Conservation (phyloP, 2,888 invertebrate species). For the Isotomurus palustris region DNA sequence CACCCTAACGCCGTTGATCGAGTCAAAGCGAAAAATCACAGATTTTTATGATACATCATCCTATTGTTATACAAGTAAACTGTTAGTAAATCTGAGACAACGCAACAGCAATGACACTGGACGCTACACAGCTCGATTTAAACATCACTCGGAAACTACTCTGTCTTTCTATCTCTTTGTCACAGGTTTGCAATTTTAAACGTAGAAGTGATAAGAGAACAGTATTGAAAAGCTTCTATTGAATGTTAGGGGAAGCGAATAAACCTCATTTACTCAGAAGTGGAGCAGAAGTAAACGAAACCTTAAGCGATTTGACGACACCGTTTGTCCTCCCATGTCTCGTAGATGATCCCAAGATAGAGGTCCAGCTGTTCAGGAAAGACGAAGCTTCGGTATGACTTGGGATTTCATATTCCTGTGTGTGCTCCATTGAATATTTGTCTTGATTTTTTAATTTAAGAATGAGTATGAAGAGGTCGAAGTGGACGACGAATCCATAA, state of each 20-base stretch:
- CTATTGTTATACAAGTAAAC: slow-evolving; percentile 29
- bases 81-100: slow-evolving; percentile 30
- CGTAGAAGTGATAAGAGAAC: no score
- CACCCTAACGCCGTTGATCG: slow-evolving; percentile 29
- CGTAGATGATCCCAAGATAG: slow-evolving; percentile 21
- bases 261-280: slow-evolving; percentile 16
- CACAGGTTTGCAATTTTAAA: slow-evolving; percentile 27
- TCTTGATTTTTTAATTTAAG: no score
- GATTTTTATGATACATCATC: slow-evolving; percentile 31
- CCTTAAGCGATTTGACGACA: slow-evolving; percentile 9
- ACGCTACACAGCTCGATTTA: slow-evolving; percentile 22
- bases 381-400: background rate
- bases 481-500: background rate
- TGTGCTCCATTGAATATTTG: no score
- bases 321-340: slow-evolving; percentile 27
- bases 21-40: slow-evolving; percentile 24
- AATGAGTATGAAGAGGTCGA: no score
- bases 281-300: slow-evolving; percentile 23
- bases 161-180: slow-evolving; percentile 34
- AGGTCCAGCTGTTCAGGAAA: slow-evolving; percentile 14
- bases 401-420: no score
- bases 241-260: no score
- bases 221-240: no score
- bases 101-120: slow-evolving; percentile 33
- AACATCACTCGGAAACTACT: slow-evolving; percentile 16